Conservation (phyloP, 2,888 invertebrate genomes). For the Idaea aversata region DNA sequence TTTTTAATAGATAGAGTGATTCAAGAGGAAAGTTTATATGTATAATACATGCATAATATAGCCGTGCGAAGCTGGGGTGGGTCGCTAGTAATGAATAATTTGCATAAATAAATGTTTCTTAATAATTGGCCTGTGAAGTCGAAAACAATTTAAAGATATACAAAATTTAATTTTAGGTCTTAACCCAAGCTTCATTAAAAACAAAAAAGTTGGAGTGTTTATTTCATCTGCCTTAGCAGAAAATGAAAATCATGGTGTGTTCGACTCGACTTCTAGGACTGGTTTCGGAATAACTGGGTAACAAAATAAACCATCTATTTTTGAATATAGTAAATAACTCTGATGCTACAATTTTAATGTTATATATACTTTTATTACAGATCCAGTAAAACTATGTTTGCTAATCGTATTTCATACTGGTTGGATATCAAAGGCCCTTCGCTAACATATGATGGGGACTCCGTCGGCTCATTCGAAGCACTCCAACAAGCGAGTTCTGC, state of each 20-base stretch:
- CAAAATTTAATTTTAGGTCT: conserved; percentile 59
- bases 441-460: conserved; percentile 50
- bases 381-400: conserved; percentile 59
- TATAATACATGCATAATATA: too few species aligned
- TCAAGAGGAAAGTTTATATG: too few species aligned
- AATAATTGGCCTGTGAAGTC: too few species aligned
- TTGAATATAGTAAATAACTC: not conserved
- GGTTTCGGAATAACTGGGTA: conserved; percentile 59
- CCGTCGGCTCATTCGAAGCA: conserved; percentile 54
- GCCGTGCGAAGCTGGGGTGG: too few species aligned
- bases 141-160: too few species aligned
- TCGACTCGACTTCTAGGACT: conserved; percentile 32
- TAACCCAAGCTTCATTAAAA: conserved; percentile 78
- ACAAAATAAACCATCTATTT: conserved; percentile 11
- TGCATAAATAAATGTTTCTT: too few species aligned
- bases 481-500: conserved; percentile 54
- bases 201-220: conserved; percentile 75
- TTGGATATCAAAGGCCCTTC: conserved; percentile 64
- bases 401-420: conserved; percentile 68
- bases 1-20: too few species aligned
- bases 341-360: not conserved
- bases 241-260: conserved; percentile 77
- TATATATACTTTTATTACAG: conserved; percentile 33
- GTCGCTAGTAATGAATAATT: too few species aligned
- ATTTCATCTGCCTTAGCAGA: conserved; percentile 79